Conservation (phyloP, 2,797 vertebrate species). For the Craterocephalus amniculus region DNA sequence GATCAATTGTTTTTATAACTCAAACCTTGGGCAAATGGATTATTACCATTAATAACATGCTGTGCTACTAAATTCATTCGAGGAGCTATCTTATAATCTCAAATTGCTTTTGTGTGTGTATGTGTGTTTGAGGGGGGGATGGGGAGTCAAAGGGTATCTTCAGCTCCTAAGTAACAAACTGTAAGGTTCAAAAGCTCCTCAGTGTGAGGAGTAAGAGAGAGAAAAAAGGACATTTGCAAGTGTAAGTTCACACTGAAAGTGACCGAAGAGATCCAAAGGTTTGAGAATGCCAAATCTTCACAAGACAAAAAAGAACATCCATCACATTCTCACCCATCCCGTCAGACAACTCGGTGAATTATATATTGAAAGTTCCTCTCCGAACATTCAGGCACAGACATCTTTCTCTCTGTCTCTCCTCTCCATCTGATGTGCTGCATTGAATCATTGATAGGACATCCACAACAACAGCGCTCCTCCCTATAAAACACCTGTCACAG, state of each 20-base stretch:
- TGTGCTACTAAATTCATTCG: slow-evolving; percentile 21
- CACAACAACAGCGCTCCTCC: slow-evolving; percentile 76
- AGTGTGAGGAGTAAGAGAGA: slow-evolving; percentile 49
- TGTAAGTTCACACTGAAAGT: slow-evolving; percentile 43
- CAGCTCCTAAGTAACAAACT: slow-evolving; percentile 6
- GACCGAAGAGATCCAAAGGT: slow-evolving; percentile 47
- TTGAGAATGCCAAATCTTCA: slow-evolving; percentile 55
- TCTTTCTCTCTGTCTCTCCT: slow-evolving; percentile 66
- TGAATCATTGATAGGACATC: slow-evolving; percentile 85
- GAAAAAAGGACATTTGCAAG: slow-evolving; percentile 45
- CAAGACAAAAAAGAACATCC: slow-evolving; percentile 56
- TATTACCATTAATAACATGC: slow-evolving; percentile 13
- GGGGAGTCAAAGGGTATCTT: not conserved
- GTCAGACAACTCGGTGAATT: slow-evolving; percentile 81
- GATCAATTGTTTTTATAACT: slow-evolving; percentile 43
- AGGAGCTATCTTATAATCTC: slow-evolving; percentile 14
- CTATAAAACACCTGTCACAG: slow-evolving; percentile 80
- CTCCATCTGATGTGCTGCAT: slow-evolving; percentile 76
- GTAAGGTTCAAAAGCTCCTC: slow-evolving; percentile 44
- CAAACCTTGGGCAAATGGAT: slow-evolving; percentile 14
- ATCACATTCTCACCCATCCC: slow-evolving; percentile 65
- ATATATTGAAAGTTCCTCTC: slow-evolving; percentile 76
- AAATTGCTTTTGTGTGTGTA: not conserved
- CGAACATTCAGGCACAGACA: slow-evolving; percentile 70
- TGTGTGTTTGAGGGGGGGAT: not conserved